A percentile compares a stretch with the other conserved stretches of the same genome.
These are phyloP conservation scores for Leptosomus discolor DNA, from an alignment of 2,113 vertebrate genomes.

Conservation along the genomic window DNA sequence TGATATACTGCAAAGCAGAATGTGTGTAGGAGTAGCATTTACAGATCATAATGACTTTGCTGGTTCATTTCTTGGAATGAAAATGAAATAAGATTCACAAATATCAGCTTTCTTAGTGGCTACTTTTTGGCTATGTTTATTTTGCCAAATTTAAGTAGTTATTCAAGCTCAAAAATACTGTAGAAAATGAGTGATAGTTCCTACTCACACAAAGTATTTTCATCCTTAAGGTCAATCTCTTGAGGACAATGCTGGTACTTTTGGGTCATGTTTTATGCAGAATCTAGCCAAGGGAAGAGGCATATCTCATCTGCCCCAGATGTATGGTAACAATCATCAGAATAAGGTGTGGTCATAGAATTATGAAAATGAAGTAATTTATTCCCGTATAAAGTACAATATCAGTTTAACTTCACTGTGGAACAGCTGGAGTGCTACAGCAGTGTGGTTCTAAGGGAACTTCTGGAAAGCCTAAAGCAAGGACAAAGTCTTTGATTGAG, in stretches of 20 bases:
- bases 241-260: not conserved
- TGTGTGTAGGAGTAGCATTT: not conserved
- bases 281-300: not conserved
- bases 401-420: not conserved
- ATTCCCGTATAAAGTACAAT: not conserved
- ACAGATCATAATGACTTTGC: not conserved
- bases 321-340: not conserved
- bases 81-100: not conserved
- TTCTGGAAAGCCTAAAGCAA: not conserved
- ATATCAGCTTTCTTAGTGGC: not conserved
- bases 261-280: not conserved
- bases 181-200: not conserved
- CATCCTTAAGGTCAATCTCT: not conserved
- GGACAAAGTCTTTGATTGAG: not conserved
- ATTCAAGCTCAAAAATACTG: not conserved
- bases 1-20: not conserved
- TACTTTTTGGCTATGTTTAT: not conserved
- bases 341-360: not conserved
- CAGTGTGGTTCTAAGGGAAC: not conserved
- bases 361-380: not conserved
- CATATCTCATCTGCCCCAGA: not conserved
- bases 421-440: not conserved
- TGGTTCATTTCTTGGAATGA: not conserved
- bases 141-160: not conserved
- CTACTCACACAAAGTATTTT: not conserved